Conservation (phyloP, 2,797 vertebrate species). For the Muscicapa comitata region DNA sequence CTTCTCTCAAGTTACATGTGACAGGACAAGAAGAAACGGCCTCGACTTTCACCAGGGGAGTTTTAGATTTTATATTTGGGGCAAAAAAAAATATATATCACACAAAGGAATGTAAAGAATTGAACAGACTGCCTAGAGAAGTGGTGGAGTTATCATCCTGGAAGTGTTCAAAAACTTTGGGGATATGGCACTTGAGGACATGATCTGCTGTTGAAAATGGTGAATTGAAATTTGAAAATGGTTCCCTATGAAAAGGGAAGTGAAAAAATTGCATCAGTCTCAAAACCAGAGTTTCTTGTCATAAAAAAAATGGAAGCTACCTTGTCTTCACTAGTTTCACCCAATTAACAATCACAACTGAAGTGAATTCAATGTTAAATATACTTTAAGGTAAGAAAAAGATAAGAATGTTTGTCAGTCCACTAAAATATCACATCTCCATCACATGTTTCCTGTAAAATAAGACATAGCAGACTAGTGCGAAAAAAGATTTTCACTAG, state of each 20-base stretch:
- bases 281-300: neutral
- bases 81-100: fast-evolving
- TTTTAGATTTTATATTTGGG: neutral
- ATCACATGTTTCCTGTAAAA: neutral
- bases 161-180: neutral
- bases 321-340: neutral
- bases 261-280: neutral
- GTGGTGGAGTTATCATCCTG: neutral
- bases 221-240: neutral
- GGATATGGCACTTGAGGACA: neutral
- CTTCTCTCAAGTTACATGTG: neutral
- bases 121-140: neutral
- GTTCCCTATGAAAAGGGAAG: neutral
- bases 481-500: neutral
- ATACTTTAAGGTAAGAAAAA: neutral
- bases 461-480: fast-evolving
- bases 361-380: neutral
- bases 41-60: neutral
- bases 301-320: neutral
- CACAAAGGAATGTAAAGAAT: neutral
- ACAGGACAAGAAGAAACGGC: neutral
- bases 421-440: neutral
- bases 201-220: neutral
- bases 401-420: neutral
- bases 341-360: neutral